A percentile compares a stretch with the other conserved stretches of the same genome.
phyloP scores from a whole-genome alignment of 2,113 vertebrate genomes.

The Cichladusa arquata region DNA sequence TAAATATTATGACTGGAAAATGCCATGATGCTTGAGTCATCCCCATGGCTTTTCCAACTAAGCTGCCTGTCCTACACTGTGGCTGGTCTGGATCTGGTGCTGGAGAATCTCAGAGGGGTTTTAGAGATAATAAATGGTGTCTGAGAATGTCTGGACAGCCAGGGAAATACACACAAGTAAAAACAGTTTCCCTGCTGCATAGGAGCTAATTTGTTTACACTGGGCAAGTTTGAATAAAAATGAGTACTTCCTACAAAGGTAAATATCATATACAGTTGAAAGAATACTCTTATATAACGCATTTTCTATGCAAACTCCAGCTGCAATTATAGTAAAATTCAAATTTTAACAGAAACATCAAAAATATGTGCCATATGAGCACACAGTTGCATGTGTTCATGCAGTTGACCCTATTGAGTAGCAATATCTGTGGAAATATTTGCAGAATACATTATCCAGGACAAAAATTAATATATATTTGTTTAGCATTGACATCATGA shows the following conservation, averaged over 20 bases:
- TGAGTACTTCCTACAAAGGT: background rate
- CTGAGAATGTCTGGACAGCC: background rate
- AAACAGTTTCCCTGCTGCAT: background rate
- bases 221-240: background rate
- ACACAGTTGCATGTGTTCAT: background rate
- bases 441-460: background rate
- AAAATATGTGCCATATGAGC: background rate
- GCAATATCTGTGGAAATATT: background rate
- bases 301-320: background rate
- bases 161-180: background rate
- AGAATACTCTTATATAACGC: background rate
- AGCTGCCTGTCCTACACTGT: background rate
- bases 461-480: background rate
- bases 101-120: background rate
- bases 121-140: background rate
- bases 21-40: background rate
- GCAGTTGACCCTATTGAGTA: background rate
- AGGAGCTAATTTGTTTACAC: background rate
- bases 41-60: rapidly evolving
- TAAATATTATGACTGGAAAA: background rate
- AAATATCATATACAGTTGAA: background rate
- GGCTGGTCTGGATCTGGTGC: background rate
- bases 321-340: background rate
- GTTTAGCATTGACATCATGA: background rate
- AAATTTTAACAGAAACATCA: background rate